Evolutionary conservation across 2,113 vertebrate species (phyloP), one percentile per base, ranked within the genome.

Genomic region (Malaclemys terrapin): DNA sequence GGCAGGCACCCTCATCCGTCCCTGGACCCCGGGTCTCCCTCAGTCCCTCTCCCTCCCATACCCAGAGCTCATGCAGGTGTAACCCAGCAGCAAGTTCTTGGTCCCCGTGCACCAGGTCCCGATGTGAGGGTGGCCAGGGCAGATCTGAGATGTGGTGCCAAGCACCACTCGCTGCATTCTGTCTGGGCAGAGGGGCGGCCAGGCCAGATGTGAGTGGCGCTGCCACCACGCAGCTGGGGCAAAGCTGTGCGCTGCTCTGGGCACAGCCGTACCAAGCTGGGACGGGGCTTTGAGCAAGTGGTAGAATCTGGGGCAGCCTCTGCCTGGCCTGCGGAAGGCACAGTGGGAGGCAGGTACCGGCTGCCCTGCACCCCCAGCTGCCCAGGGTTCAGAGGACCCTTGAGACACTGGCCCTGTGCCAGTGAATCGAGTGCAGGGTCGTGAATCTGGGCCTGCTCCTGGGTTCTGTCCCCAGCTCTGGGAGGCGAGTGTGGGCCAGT

Each of bases 361-460:
- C 56, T 14, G 25, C 27, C 38, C 20, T 16, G 1, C 1, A 22
- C n/a, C 35, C 75, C 29, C 59, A 35, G 54, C 7, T 20, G 8
- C 54, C 19, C 22, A 13, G 54, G 20, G 54, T 24, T 54, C 22
- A 24, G 54, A 24, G 54, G 54, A 54, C 54, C 54, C 20, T 13
- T 52, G 12, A 1, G 14, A 42, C 24, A 25, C 85, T 22, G 80
- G 22, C 25, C 78, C 57, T 85, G 56, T 83, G 8, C 57, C 35
- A 47, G 86, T 45, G 45, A 62, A 42, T 79, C 24, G 13, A 54
- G 2, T 85, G 35, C 27, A 27, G 82, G 47, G 19, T 87, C 79
- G 14, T 47, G n/a, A 94, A 57, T 38, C 45, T 14, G 84, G n/a
- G 10, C 72, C 94, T 91, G 69, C 96, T 95, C 85, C 83, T 76